These are phyloP conservation scores for Microplitis deprimator DNA, from an alignment of 2,888 invertebrate genomes.

Conservation along the genomic window DNA sequence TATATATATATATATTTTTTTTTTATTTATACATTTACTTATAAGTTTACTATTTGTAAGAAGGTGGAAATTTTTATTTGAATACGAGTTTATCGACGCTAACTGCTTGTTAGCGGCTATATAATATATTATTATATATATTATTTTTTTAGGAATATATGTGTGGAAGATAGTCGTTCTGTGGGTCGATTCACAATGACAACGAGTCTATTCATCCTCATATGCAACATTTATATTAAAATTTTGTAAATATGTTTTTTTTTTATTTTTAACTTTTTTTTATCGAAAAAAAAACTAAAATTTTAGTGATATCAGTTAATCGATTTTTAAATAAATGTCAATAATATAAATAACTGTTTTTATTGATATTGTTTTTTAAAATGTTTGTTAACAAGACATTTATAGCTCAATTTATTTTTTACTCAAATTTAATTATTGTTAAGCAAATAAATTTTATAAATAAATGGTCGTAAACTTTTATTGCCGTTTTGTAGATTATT, in stretches of 20 bases:
- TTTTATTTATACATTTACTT: too few species aligned
- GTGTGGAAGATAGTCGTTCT: constrained; percentile 20
- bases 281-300: background rate
- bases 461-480: background rate
- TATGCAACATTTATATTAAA: constrained; percentile 21
- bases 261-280: background rate
- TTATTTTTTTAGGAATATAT: too few species aligned
- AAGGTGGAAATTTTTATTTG: too few species aligned
- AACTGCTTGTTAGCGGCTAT: too few species aligned
- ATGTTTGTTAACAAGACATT: background rate
- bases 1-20: too few species aligned
- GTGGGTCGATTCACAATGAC: constrained; percentile 32
- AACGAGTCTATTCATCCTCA: constrained; percentile 32
- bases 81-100: too few species aligned
- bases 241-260: too few species aligned
- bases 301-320: background rate
- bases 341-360: background rate
- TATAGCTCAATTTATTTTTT: constrained; percentile 17
- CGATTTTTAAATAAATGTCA: constrained; percentile 27
- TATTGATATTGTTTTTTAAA: background rate
- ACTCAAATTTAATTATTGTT: constrained; percentile 15
- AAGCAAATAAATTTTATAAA: too few species aligned
- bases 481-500: background rate
- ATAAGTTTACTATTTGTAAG: too few species aligned
- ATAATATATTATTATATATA: too few species aligned